phyloP scores from a whole-genome alignment of 2,113 vertebrate genomes.

The Carassius gibelio region DNA sequence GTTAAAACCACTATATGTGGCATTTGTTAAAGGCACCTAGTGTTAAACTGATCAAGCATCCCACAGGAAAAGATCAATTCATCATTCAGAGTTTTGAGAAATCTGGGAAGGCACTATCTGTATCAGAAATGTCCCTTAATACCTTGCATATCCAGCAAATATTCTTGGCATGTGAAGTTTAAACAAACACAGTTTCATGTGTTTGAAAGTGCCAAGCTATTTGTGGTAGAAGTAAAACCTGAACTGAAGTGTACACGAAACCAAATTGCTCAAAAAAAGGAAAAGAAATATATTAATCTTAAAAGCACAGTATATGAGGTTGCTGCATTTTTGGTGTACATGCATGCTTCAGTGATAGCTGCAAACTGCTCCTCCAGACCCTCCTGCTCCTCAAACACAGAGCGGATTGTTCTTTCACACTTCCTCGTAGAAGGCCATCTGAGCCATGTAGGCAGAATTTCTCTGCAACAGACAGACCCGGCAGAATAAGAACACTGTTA shows the following conservation, averaged over 20 bases:
- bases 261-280: background rate
- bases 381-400: background rate
- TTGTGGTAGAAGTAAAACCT: background rate
- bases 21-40: slow-evolving; percentile 21
- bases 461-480: slow-evolving; percentile 67
- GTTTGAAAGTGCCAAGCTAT: slow-evolving; percentile 5
- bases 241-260: slow-evolving; percentile 24
- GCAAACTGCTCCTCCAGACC: background rate
- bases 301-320: slow-evolving; percentile 25
- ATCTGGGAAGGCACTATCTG: slow-evolving; percentile 8
- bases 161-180: slow-evolving; percentile 1
- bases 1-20: background rate
- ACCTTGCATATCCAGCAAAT: background rate
- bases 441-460: slow-evolving; percentile 80
- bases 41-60: background rate
- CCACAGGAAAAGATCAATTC: background rate
- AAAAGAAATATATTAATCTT: slow-evolving; percentile 21
- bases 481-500: background rate
- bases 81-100: background rate
- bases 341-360: slow-evolving; percentile 41
- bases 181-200: background rate
- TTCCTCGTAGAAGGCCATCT: slow-evolving; percentile 80
- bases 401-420: slow-evolving; percentile 66
- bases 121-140: slow-evolving; percentile 1
- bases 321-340: slow-evolving; percentile 27